phyloP scores from a whole-genome alignment of 2,888 invertebrate genomes.

The Euphydryas editha region DNA sequence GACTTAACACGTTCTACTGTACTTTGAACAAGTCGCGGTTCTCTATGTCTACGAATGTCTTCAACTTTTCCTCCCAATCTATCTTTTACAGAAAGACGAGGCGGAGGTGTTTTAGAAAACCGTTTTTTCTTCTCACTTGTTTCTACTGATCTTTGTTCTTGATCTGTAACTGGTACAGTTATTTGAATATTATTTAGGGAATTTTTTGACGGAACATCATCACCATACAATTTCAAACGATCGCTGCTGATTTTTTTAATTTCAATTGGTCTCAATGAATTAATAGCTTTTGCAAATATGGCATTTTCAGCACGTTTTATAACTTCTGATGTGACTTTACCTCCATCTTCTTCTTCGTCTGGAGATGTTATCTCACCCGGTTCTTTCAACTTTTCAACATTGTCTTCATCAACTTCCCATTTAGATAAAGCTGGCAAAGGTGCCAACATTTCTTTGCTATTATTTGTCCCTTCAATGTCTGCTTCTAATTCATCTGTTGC shows the following conservation, averaged over 20 bases:
- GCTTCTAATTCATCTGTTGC: conserved; percentile 82
- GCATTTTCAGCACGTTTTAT: conserved; percentile 96
- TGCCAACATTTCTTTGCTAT: conserved; percentile 86
- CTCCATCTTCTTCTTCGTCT: conserved; percentile 81
- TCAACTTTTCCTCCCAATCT: conserved; percentile 91
- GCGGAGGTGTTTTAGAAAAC: conserved; percentile 82
- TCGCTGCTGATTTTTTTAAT: conserved; percentile 89
- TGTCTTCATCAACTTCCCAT: conserved; percentile 91
- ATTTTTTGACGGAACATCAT: conserved; percentile 69
- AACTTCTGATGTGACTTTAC: conserved; percentile 93
- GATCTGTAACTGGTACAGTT: conserved; percentile 77
- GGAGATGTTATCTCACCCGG: conserved; percentile 77
- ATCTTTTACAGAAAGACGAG: conserved; percentile 89
- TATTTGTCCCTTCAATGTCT: conserved; percentile 68
- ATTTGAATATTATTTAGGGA: conserved; percentile 80
- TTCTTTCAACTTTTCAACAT: conserved; percentile 70
- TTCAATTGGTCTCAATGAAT: conserved; percentile 90
- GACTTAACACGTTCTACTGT: conserved; percentile 83
- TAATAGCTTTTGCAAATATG: conserved; percentile 94
- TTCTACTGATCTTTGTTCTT: conserved; percentile 76
- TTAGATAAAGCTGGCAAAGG: conserved; percentile 92
- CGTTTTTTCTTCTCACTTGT: conserved; percentile 72
- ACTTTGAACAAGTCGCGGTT: conserved; percentile 81
- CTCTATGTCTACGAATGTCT: conserved; percentile 78
- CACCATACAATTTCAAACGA: conserved; percentile 86